Evolutionary conservation across 2,888 invertebrate genomes (phyloP), one percentile per base, ranked within the genome.

Genomic region (Scaptomyza parva): DNA sequence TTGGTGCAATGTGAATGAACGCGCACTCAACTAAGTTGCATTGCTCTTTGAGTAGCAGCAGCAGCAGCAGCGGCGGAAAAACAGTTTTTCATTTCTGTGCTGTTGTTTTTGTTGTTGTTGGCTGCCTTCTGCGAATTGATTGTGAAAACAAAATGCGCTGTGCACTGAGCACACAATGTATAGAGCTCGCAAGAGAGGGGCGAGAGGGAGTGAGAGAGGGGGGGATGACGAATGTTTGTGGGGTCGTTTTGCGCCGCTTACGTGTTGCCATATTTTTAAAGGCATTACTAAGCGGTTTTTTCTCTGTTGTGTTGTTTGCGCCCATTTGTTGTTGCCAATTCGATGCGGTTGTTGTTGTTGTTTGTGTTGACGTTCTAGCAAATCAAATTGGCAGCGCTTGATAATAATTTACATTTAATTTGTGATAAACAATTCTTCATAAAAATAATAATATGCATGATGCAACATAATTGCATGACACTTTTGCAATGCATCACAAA

Each of bases 251-350:
- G 70, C 35, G 54, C 43, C 71, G 79, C 86, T 86, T 86, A 86
- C 88, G 88, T 86, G 88, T 87, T 88, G 88, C 78, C 80, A 82
- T 86, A 86, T 86, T 88, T 86, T 85, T 86, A 86, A 88, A 76
- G 66, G 74, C 74, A 86, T 86, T 86, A 86, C 88, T 88, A 86
- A 86, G 82, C 86, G 88, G 18, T 87, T 83, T 86, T 82, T 64
- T 52, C 14, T 39, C 3, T 14, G 14, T 33, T 30, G n/a, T 57
- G 47, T 60, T 62, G 58, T 55, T 55, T 65, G 62, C 75, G 58
- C 73, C 55, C 59, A n/a, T 52, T 68, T 74, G 67, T 79, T 71
- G 62, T 61, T 73, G 35, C 18, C 33, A 33, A 33, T 33, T 33
- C n/a, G 33, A n/a, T 28, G 37, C 20, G 55, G 40, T 22, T 52